Percentiles rank a stretch among this genome's conserved stretches.
These are phyloP conservation scores for Malthinus flaveolus DNA, from an alignment of 2,888 invertebrate genomes.

Conservation along the genomic window DNA sequence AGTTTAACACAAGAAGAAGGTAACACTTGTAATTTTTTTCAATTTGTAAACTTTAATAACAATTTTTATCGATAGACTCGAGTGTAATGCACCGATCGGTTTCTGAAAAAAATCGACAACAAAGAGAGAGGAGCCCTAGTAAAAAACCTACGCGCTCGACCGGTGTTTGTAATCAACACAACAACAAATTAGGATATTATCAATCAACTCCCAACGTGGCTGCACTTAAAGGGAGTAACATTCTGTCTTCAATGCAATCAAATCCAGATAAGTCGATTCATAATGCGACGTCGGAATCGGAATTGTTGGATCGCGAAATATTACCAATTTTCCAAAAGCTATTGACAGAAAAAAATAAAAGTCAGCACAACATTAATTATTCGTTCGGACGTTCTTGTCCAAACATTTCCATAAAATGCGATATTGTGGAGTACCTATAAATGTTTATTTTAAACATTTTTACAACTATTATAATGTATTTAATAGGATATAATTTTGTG, in stretches of 20 bases:
- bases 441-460: not conserved
- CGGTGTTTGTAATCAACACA: constrained; percentile 50
- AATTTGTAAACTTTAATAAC: not conserved
- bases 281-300: constrained; percentile 82
- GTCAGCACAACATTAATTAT: constrained; percentile 67
- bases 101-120: constrained; percentile 50
- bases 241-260: constrained; percentile 30
- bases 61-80: constrained; percentile 40
- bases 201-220: constrained; percentile 67
- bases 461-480: no score
- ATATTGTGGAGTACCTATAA: constrained; percentile 92
- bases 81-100: constrained; percentile 50
- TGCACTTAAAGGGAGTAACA: constrained; percentile 44
- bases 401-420: constrained; percentile 93
- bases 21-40: constrained; percentile 28
- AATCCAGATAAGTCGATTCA: constrained; percentile 56
- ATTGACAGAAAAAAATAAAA: constrained; percentile 78
- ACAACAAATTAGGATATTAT: constrained; percentile 57
- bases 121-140: constrained; percentile 46
- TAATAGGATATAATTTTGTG: no score
- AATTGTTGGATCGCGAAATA: constrained; percentile 80
- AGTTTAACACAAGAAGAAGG: constrained; percentile 49
- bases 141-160: constrained; percentile 38
- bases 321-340: constrained; percentile 90
- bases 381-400: constrained; percentile 86